phyloP scores from a whole-genome alignment of 2,888 invertebrate genomes.

The Dexiosoma caninum region DNA sequence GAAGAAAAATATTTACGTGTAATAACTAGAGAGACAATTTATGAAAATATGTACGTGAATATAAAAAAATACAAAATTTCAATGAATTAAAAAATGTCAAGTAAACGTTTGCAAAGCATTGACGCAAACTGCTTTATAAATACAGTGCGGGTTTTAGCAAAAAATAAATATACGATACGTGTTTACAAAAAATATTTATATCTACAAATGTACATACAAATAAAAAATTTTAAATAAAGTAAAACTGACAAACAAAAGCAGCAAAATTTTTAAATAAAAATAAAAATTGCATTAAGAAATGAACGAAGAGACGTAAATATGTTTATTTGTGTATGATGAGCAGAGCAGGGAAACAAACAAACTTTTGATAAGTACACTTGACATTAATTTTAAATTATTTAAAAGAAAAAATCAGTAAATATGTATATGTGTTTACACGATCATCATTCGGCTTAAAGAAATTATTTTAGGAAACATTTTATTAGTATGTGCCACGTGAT shows the following conservation, averaged over 20 bases:
- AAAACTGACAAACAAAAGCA: slow-evolving; percentile 17
- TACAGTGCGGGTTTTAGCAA: slow-evolving; percentile 19
- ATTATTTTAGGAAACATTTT: too few relatives aligned
- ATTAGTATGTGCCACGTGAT: too few relatives aligned
- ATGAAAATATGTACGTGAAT: too few relatives aligned
- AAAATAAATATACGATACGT: slow-evolving; percentile 23
- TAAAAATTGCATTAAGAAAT: neutral
- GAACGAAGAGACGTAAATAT: neutral
- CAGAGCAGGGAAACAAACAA: neutral
- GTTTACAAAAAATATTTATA: slow-evolving; percentile 1
- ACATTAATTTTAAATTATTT: neutral
- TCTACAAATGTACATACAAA: too few relatives aligned
- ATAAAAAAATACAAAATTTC: too few relatives aligned
- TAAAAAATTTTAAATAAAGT: too few relatives aligned
- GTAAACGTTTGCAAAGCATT: slow-evolving; percentile 49
- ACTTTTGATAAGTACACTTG: neutral
- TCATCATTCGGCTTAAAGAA: neutral
- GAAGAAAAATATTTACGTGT: too few relatives aligned
- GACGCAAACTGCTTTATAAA: slow-evolving; percentile 53
- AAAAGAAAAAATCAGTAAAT: too few relatives aligned
- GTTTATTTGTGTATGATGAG: neutral
- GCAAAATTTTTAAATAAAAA: neutral
- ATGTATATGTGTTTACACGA: neutral
- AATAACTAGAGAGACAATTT: too few relatives aligned
- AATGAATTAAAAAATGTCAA: slow-evolving; percentile 29